Conservation (phyloP, 2,888 invertebrate genomes). For the Hyalella azteca region DNA sequence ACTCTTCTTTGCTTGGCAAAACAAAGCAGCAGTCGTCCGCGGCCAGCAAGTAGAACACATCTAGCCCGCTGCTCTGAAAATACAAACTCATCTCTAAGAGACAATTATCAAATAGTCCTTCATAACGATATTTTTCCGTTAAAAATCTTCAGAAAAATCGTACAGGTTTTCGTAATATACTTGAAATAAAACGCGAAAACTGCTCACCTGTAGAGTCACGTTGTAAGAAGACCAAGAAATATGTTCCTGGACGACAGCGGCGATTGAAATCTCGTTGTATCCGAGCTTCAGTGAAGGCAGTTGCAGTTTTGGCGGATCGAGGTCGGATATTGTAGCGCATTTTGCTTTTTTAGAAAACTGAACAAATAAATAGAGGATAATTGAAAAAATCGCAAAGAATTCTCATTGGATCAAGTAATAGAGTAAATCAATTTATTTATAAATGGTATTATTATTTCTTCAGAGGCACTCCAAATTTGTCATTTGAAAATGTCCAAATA, state of each 20-base stretch:
- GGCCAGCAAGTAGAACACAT: neutral
- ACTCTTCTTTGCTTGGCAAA: neutral
- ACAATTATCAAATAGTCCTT: no score
- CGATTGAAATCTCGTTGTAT: neutral
- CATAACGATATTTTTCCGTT: no score
- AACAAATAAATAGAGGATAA: no score
- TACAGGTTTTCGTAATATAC: no score
- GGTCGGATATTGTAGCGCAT: neutral
- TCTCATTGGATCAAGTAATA: no score
- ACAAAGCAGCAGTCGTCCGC: constrained; percentile 1
- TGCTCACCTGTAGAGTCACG: constrained; percentile 6
- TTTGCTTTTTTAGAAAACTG: neutral
- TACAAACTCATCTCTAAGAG: constrained; percentile 1
- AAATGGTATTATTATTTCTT: no score
- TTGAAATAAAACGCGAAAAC: no score
- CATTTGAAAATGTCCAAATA: no score
- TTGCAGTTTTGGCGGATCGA: neutral
- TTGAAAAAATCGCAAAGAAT: no score
- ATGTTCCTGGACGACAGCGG: neutral
- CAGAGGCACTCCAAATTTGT: no score
- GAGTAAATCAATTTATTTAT: no score
- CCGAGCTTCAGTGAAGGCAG: neutral
- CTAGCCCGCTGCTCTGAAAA: constrained; percentile 3
- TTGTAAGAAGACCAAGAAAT: neutral
- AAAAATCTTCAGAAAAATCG: no score